A percentile compares a stretch with the other conserved stretches of the same genome.
phyloP scores from a whole-genome alignment of 2,888 invertebrate genomes.

The Stenodema calcarata region DNA sequence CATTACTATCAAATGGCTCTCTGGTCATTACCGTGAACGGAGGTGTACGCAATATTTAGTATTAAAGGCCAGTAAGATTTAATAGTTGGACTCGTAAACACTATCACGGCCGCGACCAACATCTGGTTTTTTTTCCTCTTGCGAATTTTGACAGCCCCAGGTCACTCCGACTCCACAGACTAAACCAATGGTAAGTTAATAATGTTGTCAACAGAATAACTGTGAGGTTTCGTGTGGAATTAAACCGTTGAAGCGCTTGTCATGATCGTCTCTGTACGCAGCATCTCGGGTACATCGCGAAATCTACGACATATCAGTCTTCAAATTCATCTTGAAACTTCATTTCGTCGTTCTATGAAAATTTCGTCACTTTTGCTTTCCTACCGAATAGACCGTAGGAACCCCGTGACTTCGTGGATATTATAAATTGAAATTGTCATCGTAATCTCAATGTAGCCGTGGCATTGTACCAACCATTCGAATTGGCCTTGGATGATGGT shows the following conservation, averaged over 20 bases:
- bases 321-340: too few relatives aligned
- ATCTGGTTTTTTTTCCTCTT: background rate
- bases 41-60: slow-evolving; percentile 10
- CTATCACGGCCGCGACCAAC: background rate
- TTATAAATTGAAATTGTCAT: background rate
- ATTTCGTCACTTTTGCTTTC: too few relatives aligned
- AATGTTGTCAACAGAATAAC: background rate
- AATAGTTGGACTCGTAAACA: background rate
- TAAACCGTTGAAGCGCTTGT: too few relatives aligned
- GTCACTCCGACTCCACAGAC: background rate
- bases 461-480: slow-evolving; percentile 17
- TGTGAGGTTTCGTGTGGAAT: background rate
- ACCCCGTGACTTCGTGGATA: too few relatives aligned
- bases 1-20: slow-evolving; percentile 35
- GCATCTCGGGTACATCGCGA: too few relatives aligned
- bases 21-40: slow-evolving; percentile 38
- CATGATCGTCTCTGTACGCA: too few relatives aligned
- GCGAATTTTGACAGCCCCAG: background rate
- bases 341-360: too few relatives aligned
- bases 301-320: too few relatives aligned
- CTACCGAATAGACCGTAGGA: too few relatives aligned
- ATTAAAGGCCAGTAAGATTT: background rate
- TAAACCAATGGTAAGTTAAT: background rate
- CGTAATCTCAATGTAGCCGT: background rate
- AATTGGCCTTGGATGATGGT: background rate